Evolutionary conservation across 2,113 vertebrate species (phyloP).

Genomic region (Odocoileus hemionus): DNA sequence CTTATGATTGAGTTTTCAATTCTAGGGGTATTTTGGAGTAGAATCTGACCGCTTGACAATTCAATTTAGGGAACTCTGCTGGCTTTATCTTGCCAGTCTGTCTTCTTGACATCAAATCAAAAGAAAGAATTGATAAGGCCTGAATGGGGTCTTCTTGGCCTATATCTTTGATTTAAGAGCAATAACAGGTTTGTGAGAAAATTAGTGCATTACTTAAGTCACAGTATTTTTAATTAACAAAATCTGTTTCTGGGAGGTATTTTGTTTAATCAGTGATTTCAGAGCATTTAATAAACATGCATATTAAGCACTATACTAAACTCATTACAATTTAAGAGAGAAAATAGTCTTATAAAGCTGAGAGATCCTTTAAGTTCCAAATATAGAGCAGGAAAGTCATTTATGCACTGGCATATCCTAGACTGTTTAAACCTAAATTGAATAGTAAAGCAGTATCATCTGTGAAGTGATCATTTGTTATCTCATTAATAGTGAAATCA

Average conservation of each 20-base stretch:
- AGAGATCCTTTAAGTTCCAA: not conserved
- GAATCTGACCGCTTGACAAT: not conserved
- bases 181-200: not conserved
- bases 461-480: not conserved
- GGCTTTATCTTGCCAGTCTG: not conserved
- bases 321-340: not conserved
- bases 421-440: not conserved
- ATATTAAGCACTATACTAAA: not conserved
- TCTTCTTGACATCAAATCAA: conserved; percentile 14
- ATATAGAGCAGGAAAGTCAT: not conserved
- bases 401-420: not conserved
- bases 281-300: not conserved
- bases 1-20: not conserved
- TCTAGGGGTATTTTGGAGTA: not conserved
- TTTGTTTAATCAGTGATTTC: not conserved
- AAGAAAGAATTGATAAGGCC: not conserved
- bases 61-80: not conserved
- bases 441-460: not conserved
- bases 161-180: not conserved
- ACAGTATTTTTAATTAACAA: not conserved
- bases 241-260: not conserved
- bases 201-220: not conserved
- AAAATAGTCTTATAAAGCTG: not conserved
- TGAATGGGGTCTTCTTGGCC: not conserved
- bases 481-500: not conserved